phyloP scores from a whole-genome alignment of 92 coral and sea anemone genomes.

The Epizoanthus stellaris region DNA sequence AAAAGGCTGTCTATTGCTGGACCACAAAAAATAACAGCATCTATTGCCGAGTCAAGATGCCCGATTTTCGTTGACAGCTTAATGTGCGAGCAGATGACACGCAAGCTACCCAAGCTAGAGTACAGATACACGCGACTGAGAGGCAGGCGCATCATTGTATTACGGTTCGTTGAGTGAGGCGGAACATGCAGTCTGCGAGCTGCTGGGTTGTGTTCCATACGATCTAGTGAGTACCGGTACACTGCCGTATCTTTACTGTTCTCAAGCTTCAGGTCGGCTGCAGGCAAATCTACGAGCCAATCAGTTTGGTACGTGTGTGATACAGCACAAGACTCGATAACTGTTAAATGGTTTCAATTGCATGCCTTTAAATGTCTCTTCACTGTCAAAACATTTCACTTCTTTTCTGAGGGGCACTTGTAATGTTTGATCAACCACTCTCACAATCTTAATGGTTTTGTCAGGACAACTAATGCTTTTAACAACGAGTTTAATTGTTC shows the following conservation, averaged over 20 bases:
- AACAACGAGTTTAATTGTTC: neutral
- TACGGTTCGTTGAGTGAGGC: neutral
- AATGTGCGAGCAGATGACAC: constrained; percentile 29
- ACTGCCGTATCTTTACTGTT: neutral
- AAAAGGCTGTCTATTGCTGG: neutral
- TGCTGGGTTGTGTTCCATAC: neutral
- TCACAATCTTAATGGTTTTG: neutral
- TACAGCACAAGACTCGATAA: neutral
- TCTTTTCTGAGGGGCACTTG: neutral
- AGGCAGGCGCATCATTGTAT: neutral
- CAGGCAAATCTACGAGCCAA: constrained; percentile 6
- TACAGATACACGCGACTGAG: neutral
- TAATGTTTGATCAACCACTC: neutral
- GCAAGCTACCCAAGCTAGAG: neutral
- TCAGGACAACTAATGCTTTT: constrained; percentile 2
- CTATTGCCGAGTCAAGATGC: neutral
- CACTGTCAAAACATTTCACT: neutral
- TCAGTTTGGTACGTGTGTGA: neutral
- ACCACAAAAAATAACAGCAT: neutral
- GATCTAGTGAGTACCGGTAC: neutral
- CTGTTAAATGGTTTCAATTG: neutral
- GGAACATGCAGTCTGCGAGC: neutral
- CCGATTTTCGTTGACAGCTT: constrained; percentile 21
- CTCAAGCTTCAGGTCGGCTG: neutral
- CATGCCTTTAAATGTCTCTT: neutral